Percentiles rank a stretch among this genome's conserved stretches.
Evolutionary conservation across 2,797 vertebrate genomes (phyloP).

Genomic region (Hydrophis major): DNA sequence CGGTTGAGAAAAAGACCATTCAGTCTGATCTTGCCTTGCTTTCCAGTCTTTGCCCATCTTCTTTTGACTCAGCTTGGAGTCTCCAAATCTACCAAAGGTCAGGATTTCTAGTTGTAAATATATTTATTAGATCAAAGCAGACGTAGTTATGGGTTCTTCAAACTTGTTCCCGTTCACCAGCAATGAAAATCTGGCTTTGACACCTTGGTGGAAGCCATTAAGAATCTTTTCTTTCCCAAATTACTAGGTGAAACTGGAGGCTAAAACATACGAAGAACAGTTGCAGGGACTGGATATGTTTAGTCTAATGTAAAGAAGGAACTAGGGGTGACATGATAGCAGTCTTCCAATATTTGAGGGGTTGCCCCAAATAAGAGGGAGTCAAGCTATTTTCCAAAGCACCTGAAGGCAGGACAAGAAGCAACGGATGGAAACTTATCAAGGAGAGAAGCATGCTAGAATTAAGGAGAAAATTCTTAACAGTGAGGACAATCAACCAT

Average conservation of each 20-base stretch:
- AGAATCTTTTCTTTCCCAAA: background rate
- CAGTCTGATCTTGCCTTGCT: background rate
- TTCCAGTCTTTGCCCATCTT: background rate
- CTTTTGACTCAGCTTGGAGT: background rate
- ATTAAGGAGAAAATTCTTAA: background rate
- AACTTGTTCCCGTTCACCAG: background rate
- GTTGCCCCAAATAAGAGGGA: background rate
- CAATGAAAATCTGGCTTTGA: background rate
- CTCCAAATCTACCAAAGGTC: background rate
- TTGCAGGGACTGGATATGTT: background rate
- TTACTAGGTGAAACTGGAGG: background rate
- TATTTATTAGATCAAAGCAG: background rate
- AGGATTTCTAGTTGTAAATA: background rate
- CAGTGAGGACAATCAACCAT: background rate
- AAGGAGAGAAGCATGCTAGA: background rate
- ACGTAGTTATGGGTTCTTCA: background rate
- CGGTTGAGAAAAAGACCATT: background rate
- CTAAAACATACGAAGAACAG: background rate
- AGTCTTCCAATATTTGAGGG: background rate
- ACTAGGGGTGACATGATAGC: background rate
- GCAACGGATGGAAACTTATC: background rate
- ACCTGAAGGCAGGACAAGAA: background rate
- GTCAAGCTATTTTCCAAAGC: background rate
- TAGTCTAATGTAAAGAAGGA: background rate
- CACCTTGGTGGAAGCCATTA: background rate